Evolutionary conservation across 2,888 invertebrate species (phyloP).

Genomic region (Cerceris rybyensis): DNA sequence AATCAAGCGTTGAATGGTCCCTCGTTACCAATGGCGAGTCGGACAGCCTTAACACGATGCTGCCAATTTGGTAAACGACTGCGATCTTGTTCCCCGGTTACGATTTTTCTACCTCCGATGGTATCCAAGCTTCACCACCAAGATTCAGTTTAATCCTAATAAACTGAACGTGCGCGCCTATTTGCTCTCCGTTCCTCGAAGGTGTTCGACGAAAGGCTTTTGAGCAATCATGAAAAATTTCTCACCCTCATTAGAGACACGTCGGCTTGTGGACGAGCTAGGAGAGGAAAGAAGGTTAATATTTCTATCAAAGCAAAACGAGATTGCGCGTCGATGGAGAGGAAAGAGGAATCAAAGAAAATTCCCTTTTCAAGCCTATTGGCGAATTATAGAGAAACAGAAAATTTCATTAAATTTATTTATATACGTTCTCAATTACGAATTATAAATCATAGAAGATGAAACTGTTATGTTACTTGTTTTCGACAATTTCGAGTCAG

Average conservation of each 20-base stretch:
- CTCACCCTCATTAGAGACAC: slow-evolving; percentile 47
- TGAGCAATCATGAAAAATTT: slow-evolving; percentile 60
- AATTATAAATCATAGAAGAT: no score
- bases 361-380: neutral
- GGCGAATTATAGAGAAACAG: neutral
- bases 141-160: slow-evolving; percentile 49
- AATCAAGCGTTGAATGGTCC: slow-evolving; percentile 13
- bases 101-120: slow-evolving; percentile 35
- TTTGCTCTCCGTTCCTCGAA: slow-evolving; percentile 48
- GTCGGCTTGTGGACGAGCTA: slow-evolving; percentile 24
- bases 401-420: no score
- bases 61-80: slow-evolving; percentile 54
- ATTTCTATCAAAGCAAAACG: slow-evolving; percentile 43
- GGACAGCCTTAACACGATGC: slow-evolving; percentile 41
- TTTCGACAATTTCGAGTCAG: no score
- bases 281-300: slow-evolving; percentile 42
- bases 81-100: slow-evolving; percentile 31
- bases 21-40: slow-evolving; percentile 29
- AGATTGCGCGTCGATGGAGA: slow-evolving; percentile 37
- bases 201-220: slow-evolving; percentile 47
- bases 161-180: slow-evolving; percentile 49
- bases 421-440: no score
- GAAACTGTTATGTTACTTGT: no score
- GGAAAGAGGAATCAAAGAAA: slow-evolving; percentile 7
- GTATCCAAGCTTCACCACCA: slow-evolving; percentile 4